Evolutionary conservation across 2,797 vertebrate species (phyloP).

Genomic region (Macropodus opercularis): DNA sequence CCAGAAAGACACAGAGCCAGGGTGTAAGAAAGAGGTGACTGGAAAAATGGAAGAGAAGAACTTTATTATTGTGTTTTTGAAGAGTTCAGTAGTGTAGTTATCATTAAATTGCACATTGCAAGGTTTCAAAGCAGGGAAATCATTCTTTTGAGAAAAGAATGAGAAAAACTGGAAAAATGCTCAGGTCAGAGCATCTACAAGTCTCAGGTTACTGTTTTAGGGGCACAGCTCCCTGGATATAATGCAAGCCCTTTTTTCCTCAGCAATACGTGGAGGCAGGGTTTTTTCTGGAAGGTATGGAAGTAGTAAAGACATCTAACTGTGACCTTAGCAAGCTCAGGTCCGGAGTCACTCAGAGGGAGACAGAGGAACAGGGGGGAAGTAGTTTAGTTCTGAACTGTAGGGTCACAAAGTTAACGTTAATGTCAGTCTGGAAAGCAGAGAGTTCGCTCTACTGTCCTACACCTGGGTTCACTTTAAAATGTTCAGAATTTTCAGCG

Average conservation of each 20-base stretch:
- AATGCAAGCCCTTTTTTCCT: slow-evolving; percentile 64
- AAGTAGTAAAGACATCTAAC: slow-evolving; percentile 46
- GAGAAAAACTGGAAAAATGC: slow-evolving; percentile 14
- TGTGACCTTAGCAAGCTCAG: slow-evolving; percentile 46
- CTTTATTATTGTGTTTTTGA: slow-evolving; percentile 52
- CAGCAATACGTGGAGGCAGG: slow-evolving; percentile 37
- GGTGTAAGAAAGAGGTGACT: slow-evolving; percentile 52
- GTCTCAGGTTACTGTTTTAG: slow-evolving; percentile 72
- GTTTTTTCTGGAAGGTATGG: slow-evolving; percentile 33
- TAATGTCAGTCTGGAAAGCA: slow-evolving; percentile 12
- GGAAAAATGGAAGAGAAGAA: slow-evolving; percentile 65
- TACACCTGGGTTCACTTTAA: slow-evolving; percentile 69
- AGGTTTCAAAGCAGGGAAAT: slow-evolving; percentile 42
- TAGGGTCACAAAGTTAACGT: neutral
- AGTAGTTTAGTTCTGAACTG: slow-evolving; percentile 5
- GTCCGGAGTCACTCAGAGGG: slow-evolving; percentile 12
- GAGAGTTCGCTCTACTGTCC: slow-evolving; percentile 24
- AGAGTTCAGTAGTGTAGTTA: slow-evolving; percentile 35
- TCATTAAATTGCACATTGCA: slow-evolving; percentile 6
- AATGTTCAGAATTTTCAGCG: slow-evolving; percentile 39
- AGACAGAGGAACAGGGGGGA: slow-evolving; percentile 16
- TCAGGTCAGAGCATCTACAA: slow-evolving; percentile 44
- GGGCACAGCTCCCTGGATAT: slow-evolving; percentile 58
- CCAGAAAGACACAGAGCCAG: slow-evolving; percentile 51
- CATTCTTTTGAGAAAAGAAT: slow-evolving; percentile 40